phyloP scores from a whole-genome alignment of 2,888 invertebrate species.

The Cheilosia impressa region DNA sequence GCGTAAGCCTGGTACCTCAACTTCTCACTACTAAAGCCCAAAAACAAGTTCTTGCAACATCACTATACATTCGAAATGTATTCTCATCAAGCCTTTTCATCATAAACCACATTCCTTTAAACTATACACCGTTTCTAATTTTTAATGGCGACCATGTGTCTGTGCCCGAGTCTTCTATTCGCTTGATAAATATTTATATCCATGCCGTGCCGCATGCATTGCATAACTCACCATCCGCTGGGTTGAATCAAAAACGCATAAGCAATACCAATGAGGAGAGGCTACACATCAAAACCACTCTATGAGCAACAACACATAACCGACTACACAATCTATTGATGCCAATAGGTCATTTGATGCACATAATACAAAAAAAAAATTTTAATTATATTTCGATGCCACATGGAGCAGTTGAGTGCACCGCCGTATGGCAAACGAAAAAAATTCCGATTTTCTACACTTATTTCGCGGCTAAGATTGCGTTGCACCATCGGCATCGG shows the following conservation, averaged over 20 bases:
- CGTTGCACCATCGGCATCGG: constrained; percentile 15
- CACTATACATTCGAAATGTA: constrained; percentile 23
- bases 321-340: constrained; percentile 1
- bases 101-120: constrained; percentile 50
- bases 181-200: constrained; percentile 59
- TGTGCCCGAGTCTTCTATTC: constrained; percentile 13
- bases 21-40: no score
- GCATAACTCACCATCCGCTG: constrained; percentile 46
- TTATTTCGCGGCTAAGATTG: constrained; percentile 27
- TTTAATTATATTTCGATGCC: constrained; percentile 30
- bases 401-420: constrained; percentile 18
- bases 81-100: constrained; percentile 26
- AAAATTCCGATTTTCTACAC: constrained; percentile 24
- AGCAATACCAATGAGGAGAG: background rate
- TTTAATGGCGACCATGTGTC: constrained; percentile 61
- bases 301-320: background rate
- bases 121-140: constrained; percentile 17
- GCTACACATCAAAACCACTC: constrained; percentile 3
- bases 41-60: constrained; percentile 33
- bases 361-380: constrained; percentile 14
- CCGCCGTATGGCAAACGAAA: constrained; percentile 1
- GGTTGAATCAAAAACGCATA: constrained; percentile 12
- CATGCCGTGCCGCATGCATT: constrained; percentile 9
- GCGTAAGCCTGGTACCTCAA: no score
- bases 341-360: constrained; percentile 44